Percentiles rank a stretch among this genome's conserved stretches.
phyloP scores from a whole-genome alignment of 2,113 vertebrate genomes.

The Bettongia penicillata region DNA sequence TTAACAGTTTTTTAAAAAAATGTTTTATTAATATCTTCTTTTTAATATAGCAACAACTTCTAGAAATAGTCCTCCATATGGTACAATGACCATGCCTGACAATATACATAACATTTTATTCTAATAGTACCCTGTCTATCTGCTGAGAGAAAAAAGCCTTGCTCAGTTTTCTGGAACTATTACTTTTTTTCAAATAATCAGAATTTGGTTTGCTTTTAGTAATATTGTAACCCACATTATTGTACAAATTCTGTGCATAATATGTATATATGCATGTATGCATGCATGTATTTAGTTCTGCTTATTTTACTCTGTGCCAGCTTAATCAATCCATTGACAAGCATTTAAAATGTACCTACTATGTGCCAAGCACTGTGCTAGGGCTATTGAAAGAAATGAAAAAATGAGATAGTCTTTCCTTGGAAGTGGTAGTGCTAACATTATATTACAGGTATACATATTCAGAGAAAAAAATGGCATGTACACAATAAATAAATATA shows the following conservation, averaged over 20 bases:
- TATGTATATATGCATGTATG: neutral
- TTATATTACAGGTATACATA: neutral
- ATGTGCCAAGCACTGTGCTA: neutral
- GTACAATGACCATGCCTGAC: neutral
- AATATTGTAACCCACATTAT: neutral
- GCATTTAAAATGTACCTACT: neutral
- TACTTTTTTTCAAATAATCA: neutral
- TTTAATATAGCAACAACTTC: neutral
- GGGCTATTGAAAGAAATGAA: neutral
- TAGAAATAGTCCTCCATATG: neutral
- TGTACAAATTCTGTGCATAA: neutral
- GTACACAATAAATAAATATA: neutral
- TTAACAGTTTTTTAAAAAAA: neutral
- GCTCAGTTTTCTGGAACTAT: neutral
- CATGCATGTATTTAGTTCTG: neutral
- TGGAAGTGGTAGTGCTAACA: neutral
- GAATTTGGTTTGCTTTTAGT: neutral
- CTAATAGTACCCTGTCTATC: neutral
- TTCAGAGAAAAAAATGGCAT: neutral
- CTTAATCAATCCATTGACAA: neutral
- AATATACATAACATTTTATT: neutral
- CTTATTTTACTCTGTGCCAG: neutral
- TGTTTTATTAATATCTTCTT: neutral
- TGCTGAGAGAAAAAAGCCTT: neutral
- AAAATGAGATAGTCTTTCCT: neutral